phyloP scores from a whole-genome alignment of 2,797 vertebrate genomes.

The Girardinus metallicus region DNA sequence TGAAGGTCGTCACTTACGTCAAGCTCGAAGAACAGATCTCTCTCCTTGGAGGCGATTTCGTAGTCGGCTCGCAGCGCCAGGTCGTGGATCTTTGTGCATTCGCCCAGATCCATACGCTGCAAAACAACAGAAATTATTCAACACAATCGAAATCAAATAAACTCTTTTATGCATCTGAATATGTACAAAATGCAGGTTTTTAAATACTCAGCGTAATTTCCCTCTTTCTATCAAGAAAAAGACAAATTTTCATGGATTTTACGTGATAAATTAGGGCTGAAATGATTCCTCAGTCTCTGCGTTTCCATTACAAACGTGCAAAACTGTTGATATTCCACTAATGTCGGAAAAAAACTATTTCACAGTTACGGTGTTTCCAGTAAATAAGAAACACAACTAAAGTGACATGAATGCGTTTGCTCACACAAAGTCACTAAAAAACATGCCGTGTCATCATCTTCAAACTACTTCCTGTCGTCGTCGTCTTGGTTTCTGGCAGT shows the following conservation, averaged over 20 bases:
- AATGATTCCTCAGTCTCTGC: too few species aligned
- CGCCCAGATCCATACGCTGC: constrained; percentile 98
- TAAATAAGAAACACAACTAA: too few species aligned
- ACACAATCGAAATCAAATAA: neutral
- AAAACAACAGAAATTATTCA: constrained; percentile 24
- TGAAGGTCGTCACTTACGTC: constrained; percentile 86
- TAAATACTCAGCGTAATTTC: neutral
- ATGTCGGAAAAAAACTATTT: too few species aligned
- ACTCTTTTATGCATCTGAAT: neutral
- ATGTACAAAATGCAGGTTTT: neutral
- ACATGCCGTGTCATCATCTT: too few species aligned
- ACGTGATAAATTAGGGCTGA: too few species aligned
- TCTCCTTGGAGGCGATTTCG: constrained; percentile 98
- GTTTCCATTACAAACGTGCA: too few species aligned
- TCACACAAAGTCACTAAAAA: too few species aligned
- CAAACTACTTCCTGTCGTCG: too few species aligned
- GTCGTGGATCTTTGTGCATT: constrained; percentile 98
- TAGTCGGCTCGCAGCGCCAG: constrained; percentile 98
- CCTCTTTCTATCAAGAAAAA: neutral
- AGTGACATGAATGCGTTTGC: too few species aligned
- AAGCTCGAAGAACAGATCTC: constrained; percentile 97
- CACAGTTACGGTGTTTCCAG: too few species aligned
- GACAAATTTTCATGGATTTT: neutral
- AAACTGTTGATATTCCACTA: too few species aligned
- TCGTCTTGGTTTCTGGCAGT: too few species aligned